A percentile compares a stretch with the other conserved stretches of the same genome.
Evolutionary conservation across 2,888 invertebrate species (phyloP).

Genomic region (Drepanosiphum platanoidis): DNA sequence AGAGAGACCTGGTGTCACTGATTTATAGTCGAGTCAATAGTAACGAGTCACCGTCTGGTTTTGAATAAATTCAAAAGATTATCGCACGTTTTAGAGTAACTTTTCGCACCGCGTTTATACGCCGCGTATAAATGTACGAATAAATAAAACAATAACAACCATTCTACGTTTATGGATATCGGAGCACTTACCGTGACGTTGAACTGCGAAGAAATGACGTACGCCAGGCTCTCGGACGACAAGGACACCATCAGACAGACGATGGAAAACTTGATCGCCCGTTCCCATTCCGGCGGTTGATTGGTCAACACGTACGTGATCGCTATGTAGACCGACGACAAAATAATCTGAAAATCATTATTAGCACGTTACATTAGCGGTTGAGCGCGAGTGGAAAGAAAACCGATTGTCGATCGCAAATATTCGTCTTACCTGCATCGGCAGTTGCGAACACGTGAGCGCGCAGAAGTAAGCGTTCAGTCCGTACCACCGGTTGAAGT

Average conservation of each 20-base stretch:
- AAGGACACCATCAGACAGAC: constrained; percentile 78
- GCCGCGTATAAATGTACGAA: too few species aligned
- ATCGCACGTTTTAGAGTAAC: too few species aligned
- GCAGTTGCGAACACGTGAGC: constrained; percentile 77
- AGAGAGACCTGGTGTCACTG: too few species aligned
- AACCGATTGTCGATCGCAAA: background rate
- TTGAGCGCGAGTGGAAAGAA: background rate
- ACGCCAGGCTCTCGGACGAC: constrained; percentile 82
- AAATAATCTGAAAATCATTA: constrained; percentile 67
- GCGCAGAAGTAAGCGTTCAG: constrained; percentile 83
- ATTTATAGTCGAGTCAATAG: too few species aligned
- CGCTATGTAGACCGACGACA: constrained; percentile 75
- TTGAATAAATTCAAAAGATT: too few species aligned
- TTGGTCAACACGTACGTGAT: constrained; percentile 80
- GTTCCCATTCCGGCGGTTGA: constrained; percentile 78
- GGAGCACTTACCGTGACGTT: constrained; percentile 78
- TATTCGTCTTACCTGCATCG: constrained; percentile 72
- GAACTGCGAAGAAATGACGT: constrained; percentile 78
- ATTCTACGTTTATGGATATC: too few species aligned
- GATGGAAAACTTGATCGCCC: constrained; percentile 76
- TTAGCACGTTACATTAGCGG: background rate
- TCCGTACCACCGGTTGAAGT: constrained; percentile 87
- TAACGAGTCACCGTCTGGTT: too few species aligned
- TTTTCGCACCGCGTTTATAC: too few species aligned
- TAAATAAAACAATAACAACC: too few species aligned